phyloP scores from a whole-genome alignment of 2,888 invertebrate species.

The Zele albiditarsus region DNA sequence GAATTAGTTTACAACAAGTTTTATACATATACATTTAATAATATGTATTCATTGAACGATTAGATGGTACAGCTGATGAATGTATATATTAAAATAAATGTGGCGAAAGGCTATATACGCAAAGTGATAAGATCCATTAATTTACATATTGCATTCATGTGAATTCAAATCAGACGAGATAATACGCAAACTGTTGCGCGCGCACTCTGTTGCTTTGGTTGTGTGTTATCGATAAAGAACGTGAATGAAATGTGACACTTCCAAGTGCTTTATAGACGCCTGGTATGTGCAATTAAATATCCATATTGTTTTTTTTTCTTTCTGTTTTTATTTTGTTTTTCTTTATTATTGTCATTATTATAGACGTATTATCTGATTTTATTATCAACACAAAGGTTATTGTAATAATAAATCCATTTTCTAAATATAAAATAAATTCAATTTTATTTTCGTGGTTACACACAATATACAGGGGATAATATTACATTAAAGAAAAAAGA shows the following conservation, averaged over 20 bases:
- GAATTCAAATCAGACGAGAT: conserved; percentile 10
- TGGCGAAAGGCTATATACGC: conserved; percentile 17
- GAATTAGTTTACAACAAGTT: conserved; percentile 34
- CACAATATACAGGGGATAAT: conserved; percentile 55
- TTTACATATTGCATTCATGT: conserved; percentile 37
- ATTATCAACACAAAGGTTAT: background rate
- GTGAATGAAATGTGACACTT: conserved; percentile 42
- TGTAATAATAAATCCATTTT: background rate
- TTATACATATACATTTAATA: conserved; percentile 42
- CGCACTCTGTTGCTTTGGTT: conserved; percentile 20
- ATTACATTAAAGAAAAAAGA: background rate
- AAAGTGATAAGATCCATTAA: conserved; percentile 36
- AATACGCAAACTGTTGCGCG: conserved; percentile 44
- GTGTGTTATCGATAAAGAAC: conserved; percentile 51
- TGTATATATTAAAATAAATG: background rate
- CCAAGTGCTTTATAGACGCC: conserved; percentile 54
- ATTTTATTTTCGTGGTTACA: conserved; percentile 65
- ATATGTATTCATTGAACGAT: conserved; percentile 24
- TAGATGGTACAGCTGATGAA: conserved; percentile 42
- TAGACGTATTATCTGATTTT: too few species aligned
- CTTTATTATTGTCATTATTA: background rate
- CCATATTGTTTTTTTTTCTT: conserved; percentile 31
- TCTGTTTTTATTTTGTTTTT: background rate
- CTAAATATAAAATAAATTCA: conserved; percentile 57
- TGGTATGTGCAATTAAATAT: conserved; percentile 58